phyloP scores from a whole-genome alignment of 2,797 vertebrate genomes.

The Artibeus jamaicensis region DNA sequence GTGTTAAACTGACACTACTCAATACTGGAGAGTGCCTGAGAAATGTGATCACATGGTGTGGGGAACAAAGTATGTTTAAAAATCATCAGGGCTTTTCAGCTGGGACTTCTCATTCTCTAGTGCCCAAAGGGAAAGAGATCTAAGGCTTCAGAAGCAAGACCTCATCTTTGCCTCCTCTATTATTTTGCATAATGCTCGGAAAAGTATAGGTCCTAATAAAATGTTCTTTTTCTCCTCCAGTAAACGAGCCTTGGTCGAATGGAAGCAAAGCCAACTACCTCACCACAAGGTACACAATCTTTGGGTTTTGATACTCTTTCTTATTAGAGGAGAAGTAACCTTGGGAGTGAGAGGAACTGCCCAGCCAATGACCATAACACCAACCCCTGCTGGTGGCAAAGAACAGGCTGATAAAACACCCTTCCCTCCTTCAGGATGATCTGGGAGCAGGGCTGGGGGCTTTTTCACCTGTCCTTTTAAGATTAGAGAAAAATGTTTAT shows the following conservation, averaged over 20 bases:
- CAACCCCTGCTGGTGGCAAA: background rate
- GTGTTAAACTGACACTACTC: background rate
- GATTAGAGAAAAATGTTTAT: background rate
- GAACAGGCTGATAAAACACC: background rate
- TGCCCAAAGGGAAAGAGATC: background rate
- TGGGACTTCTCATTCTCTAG: background rate
- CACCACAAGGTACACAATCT: background rate
- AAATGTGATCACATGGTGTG: background rate
- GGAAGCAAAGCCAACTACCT: background rate
- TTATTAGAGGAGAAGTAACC: background rate
- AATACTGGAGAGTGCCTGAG: background rate
- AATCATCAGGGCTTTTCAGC: background rate
- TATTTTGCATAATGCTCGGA: slow-evolving; percentile 43
- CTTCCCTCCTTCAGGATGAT: background rate
- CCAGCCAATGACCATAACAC: background rate
- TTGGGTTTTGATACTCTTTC: background rate
- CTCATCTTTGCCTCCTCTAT: slow-evolving; percentile 15
- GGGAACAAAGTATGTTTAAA: background rate
- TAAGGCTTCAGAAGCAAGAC: background rate
- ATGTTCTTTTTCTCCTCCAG: background rate
- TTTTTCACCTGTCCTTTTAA: background rate
- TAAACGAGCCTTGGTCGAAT: background rate
- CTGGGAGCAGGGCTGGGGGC: background rate
- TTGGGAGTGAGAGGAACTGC: background rate
- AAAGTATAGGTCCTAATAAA: slow-evolving; percentile 45